Base-by-base conservation (phyloP, 2,113 vertebrate genomes). In the Pardalotus punctatus region DNA sequence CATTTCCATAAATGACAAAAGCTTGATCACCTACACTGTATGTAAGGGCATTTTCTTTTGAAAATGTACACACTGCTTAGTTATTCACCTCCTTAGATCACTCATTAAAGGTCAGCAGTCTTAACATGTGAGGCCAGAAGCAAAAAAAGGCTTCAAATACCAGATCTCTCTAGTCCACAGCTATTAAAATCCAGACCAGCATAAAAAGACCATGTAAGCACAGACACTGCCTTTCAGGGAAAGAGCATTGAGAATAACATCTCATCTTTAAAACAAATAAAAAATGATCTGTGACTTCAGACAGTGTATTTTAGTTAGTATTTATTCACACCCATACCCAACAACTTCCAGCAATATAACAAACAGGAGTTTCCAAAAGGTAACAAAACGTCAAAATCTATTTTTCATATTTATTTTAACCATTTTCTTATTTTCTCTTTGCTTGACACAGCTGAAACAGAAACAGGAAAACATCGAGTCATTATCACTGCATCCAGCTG, bases 71-170 rank as follows among this genome's bases (percentile, higher is more conserved):
- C 70, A 72, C 70, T 67, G 62, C 36, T 40, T 62, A 50, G 54
- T 89, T 94, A 92, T 90, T 94, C 57, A 69, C 72, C 86, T 90
- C 48, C 83, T 95, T 85, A 85, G 81, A 94, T 82, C 92, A 90
- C 58, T 93, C 78, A 25, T 18, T 72, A 96, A 95, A 97, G 95
- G 94, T 96, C 88, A 97, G 76, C 79, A 90, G 62, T 82, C 92
- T 82, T 88, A 85, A 88, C 0, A 1, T 8, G 48, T 85, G 81
- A 96, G 74, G 79, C 87, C 74, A 96, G 57, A 73, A 88, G 85
- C 62, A 88, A 54, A 91, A 91, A 94, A 86, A 54, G 71, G 57
- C 62, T 93, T 80, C 43, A 69, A 94, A 94, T 91, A 85, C 85
- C 94, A 90, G 9, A 72, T 85, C 95, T 84, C 92, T 69, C 81